These are phyloP conservation scores for Pocillopora grandis DNA, from an alignment of 92 coral and sea anemone species.

Conservation along the genomic window DNA sequence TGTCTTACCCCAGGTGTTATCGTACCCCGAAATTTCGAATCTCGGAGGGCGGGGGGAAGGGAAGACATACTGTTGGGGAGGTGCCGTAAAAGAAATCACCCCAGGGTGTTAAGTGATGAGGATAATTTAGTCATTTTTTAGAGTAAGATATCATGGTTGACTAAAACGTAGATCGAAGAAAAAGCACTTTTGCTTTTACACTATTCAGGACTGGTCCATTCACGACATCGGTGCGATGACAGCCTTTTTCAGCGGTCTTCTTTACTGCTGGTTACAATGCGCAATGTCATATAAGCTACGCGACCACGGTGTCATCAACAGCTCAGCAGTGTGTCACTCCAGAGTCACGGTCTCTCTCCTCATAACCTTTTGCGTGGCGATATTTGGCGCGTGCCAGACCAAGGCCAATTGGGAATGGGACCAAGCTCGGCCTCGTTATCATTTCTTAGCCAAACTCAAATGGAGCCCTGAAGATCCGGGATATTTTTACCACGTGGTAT, in stretches of 20 bases:
- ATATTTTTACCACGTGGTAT: conserved; percentile 69
- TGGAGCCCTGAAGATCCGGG: conserved; percentile 88
- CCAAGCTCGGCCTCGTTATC: conserved; percentile 66
- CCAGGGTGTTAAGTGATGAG: too few species aligned
- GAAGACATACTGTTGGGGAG: too few species aligned
- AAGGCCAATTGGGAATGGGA: conserved; percentile 67
- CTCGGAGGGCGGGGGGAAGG: too few species aligned
- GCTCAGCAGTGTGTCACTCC: conserved; percentile 84
- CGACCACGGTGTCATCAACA: conserved; percentile 91
- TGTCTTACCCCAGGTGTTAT: too few species aligned
- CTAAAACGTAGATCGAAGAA: too few species aligned
- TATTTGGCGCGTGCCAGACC: conserved; percentile 65
- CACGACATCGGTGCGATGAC: conserved; percentile 80
- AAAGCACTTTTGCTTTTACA: too few species aligned
- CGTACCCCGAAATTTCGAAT: too few species aligned
- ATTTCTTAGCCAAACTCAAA: conserved; percentile 65
- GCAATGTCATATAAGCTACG: conserved; percentile 83
- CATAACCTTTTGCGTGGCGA: conserved; percentile 58
- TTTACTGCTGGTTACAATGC: conserved; percentile 82
- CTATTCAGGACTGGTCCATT: conserved; percentile 51
- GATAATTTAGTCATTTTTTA: too few species aligned
- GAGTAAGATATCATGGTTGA: too few species aligned
- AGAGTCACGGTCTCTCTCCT: conserved; percentile 66
- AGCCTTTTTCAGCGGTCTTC: conserved; percentile 69
- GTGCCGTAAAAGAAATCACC: too few species aligned